Evolutionary conservation across 2,797 vertebrate species (phyloP), one percentile per base, ranked within the genome.

Genomic region (Phrynocephalus guinanensis): DNA sequence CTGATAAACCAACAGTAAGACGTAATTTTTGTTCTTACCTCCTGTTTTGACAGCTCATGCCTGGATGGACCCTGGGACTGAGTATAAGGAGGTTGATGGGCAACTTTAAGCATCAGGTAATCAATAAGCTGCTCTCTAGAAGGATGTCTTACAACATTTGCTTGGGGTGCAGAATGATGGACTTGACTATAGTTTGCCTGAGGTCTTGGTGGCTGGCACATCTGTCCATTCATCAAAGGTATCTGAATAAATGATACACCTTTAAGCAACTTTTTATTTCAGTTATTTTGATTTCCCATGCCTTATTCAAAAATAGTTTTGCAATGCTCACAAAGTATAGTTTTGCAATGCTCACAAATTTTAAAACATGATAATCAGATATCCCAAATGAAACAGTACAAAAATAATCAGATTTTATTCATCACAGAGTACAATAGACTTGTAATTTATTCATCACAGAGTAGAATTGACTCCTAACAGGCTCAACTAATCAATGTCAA

Each of bases 71-170:
- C 98, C 85, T 96, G 98, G 48, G 98, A 94, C 92, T 97, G 98
- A 89, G 97, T 86, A 88, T 97, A 96, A 82, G 96, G 93, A 93
- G 97, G 95, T 2, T 96, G 96, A 85, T 97, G 98, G 90, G 98
- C 98, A 93, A 99, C 98, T 97, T 99, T 99, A 93, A 99, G 97
- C 98, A 99, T 99, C 95, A 99, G 96, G 93, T 99, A 99, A 96
- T 99, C 98, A 70, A 99, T 99, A 93, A 99, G 97, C 96, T 99
- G 98, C 93, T 99, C 98, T 96, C 98, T 97, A 95, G 98, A 99
- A 1, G 98, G 98, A 96, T 99, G 98, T 86, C 98, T 99, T 84
- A 96, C 98, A 94, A 99, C 98, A 86, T 96, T 94, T 88, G 96
- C 95, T 77, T 97, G 97, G 94, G 96, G 91, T 94, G 93, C 93